Evolutionary conservation across 2,888 invertebrate species (phyloP), one percentile per base, ranked within the genome.

Genomic region (Mechanitis mazaeus): DNA sequence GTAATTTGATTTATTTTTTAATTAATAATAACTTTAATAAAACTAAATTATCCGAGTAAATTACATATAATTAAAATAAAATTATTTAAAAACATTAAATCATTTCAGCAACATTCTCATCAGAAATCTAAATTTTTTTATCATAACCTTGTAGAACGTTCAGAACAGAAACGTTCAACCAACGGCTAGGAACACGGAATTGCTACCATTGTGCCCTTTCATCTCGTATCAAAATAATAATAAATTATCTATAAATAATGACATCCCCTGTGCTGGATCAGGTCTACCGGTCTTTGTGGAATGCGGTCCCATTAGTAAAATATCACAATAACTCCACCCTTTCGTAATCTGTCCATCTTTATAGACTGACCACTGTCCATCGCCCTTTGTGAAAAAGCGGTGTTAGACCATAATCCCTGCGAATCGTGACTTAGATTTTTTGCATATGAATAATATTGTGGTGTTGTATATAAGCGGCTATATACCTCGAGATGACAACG

Each of bases 191-290:
- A 81, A 86, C 80, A 79, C 84, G 85, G 87, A 85, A 85, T 82
- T 75, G 71, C 68, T 68, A 68, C 75, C 69, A 81, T 85, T 83
- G 82, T 84, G 72, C 87, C 88, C 88, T 85, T 86, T 87, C 84
- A 85, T 83, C 84, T 80, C 81, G 71, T 87, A 88, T 89, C 87
- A 86, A 87, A 88, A 88, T 89, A 88, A 88, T 87, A 88, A 87
- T 87, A 86, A 87, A 88, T 87, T 87, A 85, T 85, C 77, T 84
- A 84, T 86, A 87, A 87, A 87, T 87, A 85, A 86, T 87, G 81
- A 77, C 68, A 69, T 72, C 76, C 75, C 64, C 58, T 72, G 35
- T 35, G 35, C 74, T 70, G 75, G 74, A 78, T 77, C 85, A 76
- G 84, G 83, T 83, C 75, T 85, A 89, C 88, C 80, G 87, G 89